These are phyloP conservation scores for Isotomurus palustris DNA, from an alignment of 2,888 invertebrate genomes.

Conservation along the genomic window DNA sequence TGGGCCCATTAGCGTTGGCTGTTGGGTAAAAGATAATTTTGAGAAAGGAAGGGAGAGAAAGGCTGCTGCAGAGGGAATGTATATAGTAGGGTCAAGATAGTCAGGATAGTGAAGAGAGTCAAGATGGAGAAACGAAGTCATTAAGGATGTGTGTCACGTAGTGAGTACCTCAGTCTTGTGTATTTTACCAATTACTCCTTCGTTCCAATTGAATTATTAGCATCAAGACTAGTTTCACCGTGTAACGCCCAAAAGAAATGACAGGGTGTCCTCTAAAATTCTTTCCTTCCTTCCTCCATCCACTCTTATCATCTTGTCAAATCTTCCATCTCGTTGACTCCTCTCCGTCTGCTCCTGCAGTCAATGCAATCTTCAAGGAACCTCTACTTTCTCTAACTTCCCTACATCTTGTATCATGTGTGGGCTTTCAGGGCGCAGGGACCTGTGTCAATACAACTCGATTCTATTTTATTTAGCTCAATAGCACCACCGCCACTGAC, in stretches of 20 bases:
- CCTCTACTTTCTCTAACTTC: not conserved
- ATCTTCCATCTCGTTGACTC: too few species aligned
- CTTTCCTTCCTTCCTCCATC: not conserved
- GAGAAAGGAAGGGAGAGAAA: not conserved
- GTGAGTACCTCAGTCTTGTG: conserved; percentile 3
- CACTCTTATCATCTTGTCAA: too few species aligned
- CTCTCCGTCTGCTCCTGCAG: too few species aligned
- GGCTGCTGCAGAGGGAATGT: not conserved
- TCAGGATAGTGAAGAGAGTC: not conserved
- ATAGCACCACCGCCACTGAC: too few species aligned
- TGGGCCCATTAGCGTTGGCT: too few species aligned
- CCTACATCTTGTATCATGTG: not conserved
- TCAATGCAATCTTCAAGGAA: too few species aligned
- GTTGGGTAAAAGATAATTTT: too few species aligned
- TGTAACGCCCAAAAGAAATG: not conserved
- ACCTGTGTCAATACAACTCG: too few species aligned
- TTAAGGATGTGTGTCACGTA: conserved; percentile 9
- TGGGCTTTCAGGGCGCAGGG: too few species aligned
- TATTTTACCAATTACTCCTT: conserved; percentile 14
- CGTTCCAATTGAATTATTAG: conserved; percentile 11
- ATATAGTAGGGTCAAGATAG: too few species aligned
- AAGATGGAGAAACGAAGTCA: not conserved
- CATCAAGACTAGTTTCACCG: not conserved
- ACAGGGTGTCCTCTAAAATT: not conserved
- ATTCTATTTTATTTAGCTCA: too few species aligned